Percentiles rank a stretch among this genome's conserved stretches.
Evolutionary conservation across 2,888 invertebrate species (phyloP).

Genomic region (Drosophila affinis): DNA sequence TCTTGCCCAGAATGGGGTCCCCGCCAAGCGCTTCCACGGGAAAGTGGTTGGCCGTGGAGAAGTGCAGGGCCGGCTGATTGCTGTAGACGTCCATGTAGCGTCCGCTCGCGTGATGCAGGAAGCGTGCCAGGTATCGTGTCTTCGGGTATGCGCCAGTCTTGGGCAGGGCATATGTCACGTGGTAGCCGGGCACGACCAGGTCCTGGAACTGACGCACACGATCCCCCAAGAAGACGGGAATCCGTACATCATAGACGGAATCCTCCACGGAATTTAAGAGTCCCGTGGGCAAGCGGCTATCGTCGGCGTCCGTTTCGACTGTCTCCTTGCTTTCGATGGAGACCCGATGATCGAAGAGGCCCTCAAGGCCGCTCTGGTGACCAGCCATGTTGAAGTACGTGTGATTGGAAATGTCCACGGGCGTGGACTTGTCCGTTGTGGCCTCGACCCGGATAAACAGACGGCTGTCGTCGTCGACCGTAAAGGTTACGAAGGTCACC

Average conservation of each 20-base stretch:
- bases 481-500: slow-evolving; percentile 88
- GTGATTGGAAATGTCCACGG: slow-evolving; percentile 93
- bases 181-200: slow-evolving; percentile 84
- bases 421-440: slow-evolving; percentile 90
- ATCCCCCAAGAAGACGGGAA: slow-evolving; percentile 87
- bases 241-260: slow-evolving; percentile 90
- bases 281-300: slow-evolving; percentile 88
- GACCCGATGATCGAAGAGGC: slow-evolving; percentile 88
- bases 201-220: slow-evolving; percentile 87
- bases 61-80: slow-evolving; percentile 94
- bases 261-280: slow-evolving; percentile 87
- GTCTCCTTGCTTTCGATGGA: slow-evolving; percentile 90
- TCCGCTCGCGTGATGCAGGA: slow-evolving; percentile 88
- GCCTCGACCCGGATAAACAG: slow-evolving; percentile 91
- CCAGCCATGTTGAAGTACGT: slow-evolving; percentile 96
- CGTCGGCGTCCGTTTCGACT: slow-evolving; percentile 88
- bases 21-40: slow-evolving; percentile 86
- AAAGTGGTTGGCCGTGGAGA: slow-evolving; percentile 91
- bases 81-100: slow-evolving; percentile 91
- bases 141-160: slow-evolving; percentile 53
- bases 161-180: slow-evolving; percentile 61
- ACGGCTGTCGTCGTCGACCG: slow-evolving; percentile 89
- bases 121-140: slow-evolving; percentile 87
- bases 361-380: slow-evolving; percentile 86
- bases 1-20: slow-evolving; percentile 88